phyloP scores from a whole-genome alignment of 2,113 vertebrate genomes.

The Pica pica region DNA sequence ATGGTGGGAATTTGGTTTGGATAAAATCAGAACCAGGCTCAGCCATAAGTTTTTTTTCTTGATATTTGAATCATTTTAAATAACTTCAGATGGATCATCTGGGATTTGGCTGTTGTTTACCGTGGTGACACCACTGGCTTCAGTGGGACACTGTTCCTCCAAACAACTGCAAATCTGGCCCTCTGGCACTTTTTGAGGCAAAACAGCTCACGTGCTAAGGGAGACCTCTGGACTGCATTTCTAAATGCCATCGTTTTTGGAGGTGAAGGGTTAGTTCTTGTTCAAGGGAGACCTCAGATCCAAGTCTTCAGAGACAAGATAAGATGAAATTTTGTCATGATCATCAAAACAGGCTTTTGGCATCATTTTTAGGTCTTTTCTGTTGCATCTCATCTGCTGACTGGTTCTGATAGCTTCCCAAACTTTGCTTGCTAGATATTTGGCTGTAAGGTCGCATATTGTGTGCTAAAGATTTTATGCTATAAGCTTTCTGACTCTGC shows the following conservation, averaged over 20 bases:
- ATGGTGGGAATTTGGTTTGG: neutral
- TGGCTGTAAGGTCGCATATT: neutral
- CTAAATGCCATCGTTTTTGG: neutral
- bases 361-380: neutral
- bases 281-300: neutral
- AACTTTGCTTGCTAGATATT: neutral
- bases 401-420: constrained; percentile 51
- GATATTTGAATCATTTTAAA: neutral
- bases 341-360: neutral
- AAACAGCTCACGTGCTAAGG: neutral
- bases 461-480: neutral
- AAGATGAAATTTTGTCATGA: neutral
- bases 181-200: neutral
- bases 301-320: neutral
- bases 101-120: neutral
- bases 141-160: neutral
- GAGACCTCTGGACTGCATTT: neutral
- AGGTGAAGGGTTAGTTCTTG: neutral
- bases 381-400: neutral
- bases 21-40: constrained; percentile 54
- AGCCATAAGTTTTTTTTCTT: neutral
- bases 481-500: neutral
- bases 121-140: neutral
- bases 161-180: neutral
- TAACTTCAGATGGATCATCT: neutral